Base-by-base conservation (phyloP, 2,888 invertebrate species). In the Macrosiphum euphorbiae region DNA sequence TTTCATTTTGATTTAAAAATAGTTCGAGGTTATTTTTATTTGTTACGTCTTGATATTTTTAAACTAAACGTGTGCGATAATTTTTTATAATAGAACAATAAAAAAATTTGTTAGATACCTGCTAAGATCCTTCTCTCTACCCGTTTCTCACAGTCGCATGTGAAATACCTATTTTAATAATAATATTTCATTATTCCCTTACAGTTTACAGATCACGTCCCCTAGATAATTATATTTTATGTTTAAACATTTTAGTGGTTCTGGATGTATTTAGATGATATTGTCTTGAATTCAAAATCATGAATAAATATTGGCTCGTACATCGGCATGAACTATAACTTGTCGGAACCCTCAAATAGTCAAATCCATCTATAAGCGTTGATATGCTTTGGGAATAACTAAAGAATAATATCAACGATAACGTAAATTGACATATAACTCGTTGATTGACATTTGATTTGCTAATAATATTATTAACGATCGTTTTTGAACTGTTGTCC, bases 1-100 rank as follows among this genome's bases (percentile, higher is more conserved):
- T 84, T 90, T 84, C 35, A 41, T 87, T 35, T 28, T 16, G 35
- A 50, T 85, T 91, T 92, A 92, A 86, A 92, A 92, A 92, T 92
- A 92, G 87, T 26, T 86, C 50, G 61, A 92, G 92, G 91, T 91
- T 58, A 61, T 87, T 16, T 26, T 91, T 85, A 28, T 44, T n/a
- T 24, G 50, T 41, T 28, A 58, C 26, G 52, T 84, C 41, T 84
- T 41, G 47, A 41, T 91, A 52, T 50, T 91, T 84, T 91, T 91
- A 84, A 89, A 91, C 90, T 24, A 8, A 35, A 44, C 26, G 44
- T 44, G 28, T 28, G 86, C 16, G 4, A 20, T n/a, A 87, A 87
- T 8, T 20, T n/a, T 87, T 52, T 35, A 8, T 78, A 78, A 20
- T 78, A 78, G 35, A 24, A 41, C 78, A 78, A 78, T 78, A 78